Conservation (phyloP, 2,888 invertebrate species). For the Polydrusus cervinus region DNA sequence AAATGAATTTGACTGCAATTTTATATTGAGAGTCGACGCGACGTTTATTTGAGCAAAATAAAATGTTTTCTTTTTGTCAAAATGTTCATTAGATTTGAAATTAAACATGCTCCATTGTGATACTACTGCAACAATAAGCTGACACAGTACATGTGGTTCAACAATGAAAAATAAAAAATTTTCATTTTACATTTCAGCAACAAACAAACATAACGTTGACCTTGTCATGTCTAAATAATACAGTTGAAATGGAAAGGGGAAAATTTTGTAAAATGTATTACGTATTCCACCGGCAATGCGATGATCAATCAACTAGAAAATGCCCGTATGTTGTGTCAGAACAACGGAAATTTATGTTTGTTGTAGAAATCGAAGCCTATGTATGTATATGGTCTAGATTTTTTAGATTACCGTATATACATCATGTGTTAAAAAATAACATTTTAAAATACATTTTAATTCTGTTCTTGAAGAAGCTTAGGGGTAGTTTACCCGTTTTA, state of each 20-base stretch:
- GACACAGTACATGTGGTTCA: too few species aligned
- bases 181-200: not conserved
- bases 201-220: not conserved
- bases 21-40: too few species aligned
- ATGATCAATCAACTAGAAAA: slow-evolving; percentile 35
- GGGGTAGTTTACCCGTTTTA: too few species aligned
- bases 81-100: too few species aligned
- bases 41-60: too few species aligned
- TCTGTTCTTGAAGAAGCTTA: too few species aligned
- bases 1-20: too few species aligned
- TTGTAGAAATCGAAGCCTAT: slow-evolving; percentile 24
- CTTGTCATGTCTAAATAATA: slow-evolving; percentile 17
- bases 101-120: too few species aligned
- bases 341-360: slow-evolving; percentile 28
- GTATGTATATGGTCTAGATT: slow-evolving; percentile 6
- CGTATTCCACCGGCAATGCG: slow-evolving; percentile 27
- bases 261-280: slow-evolving; percentile 22
- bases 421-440: not conserved
- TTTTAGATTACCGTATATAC: not conserved
- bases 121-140: too few species aligned
- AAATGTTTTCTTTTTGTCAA: too few species aligned
- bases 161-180: too few species aligned
- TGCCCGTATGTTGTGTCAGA: slow-evolving; percentile 26
- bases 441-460: not conserved
- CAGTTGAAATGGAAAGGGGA: slow-evolving; percentile 19